A percentile compares a stretch with the other conserved stretches of the same genome.
These are phyloP conservation scores for Ptychodera flava DNA, from an alignment of 35 echinoderm and acorn worm genomes.

Conservation along the genomic window DNA sequence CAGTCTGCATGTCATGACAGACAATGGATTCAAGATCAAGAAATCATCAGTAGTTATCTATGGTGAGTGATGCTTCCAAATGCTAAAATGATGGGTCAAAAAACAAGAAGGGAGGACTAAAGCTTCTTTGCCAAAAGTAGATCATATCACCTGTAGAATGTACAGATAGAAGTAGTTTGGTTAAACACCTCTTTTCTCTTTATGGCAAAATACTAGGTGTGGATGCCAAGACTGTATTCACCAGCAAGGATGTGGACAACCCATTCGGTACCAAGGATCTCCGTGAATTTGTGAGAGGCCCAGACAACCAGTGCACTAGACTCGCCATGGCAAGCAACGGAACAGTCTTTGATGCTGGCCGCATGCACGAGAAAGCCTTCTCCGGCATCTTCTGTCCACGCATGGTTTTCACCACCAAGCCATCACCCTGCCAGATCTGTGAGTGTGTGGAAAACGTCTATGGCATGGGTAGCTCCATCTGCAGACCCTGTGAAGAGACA, in stretches of 20 bases:
- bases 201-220: too few relatives aligned
- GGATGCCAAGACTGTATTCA: conserved; percentile 51
- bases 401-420: conserved; percentile 41
- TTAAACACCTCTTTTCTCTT: too few relatives aligned
- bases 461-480: conserved; percentile 38
- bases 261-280: conserved; percentile 49
- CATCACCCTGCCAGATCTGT: conserved; percentile 49
- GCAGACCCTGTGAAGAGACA: neutral
- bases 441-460: conserved; percentile 29
- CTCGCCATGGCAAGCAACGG: conserved; percentile 69
- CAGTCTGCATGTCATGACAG: neutral
- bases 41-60: neutral
- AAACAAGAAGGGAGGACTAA: neutral
- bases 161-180: too few relatives aligned
- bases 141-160: too few relatives aligned
- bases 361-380: conserved; percentile 51
- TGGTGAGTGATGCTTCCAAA: neutral
- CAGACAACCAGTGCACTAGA: conserved; percentile 32
- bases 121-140: neutral
- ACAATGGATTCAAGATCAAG: neutral
- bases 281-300: conserved; percentile 32
- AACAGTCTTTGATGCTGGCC: conserved; percentile 49
- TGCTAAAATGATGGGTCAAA: neutral
- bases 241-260: conserved; percentile 34
- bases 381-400: conserved; percentile 68